phyloP scores from a whole-genome alignment of 2,113 vertebrate genomes.

The Isurus oxyrinchus region DNA sequence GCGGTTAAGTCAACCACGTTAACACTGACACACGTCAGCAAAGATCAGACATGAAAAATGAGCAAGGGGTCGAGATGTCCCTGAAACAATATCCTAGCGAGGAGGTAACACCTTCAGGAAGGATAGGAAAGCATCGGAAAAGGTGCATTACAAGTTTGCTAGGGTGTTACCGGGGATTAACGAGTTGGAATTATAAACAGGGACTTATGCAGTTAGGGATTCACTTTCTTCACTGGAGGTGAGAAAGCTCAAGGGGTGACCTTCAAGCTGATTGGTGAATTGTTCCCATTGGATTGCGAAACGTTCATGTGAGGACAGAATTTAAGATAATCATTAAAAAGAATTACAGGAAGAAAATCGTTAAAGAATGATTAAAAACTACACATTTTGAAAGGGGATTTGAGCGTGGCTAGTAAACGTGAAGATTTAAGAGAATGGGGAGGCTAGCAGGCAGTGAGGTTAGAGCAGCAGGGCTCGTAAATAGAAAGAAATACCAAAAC shows the following conservation, averaged over 20 bases:
- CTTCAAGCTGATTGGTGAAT: not conserved
- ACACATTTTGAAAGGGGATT: not conserved
- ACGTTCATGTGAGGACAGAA: not conserved
- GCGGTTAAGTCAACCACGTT: not conserved
- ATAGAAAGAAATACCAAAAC: not conserved
- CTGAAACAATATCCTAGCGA: not conserved
- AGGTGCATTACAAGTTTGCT: not conserved
- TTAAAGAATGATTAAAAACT: not conserved
- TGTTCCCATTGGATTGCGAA: not conserved
- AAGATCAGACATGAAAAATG: not conserved
- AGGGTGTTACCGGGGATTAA: not conserved
- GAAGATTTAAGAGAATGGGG: not conserved
- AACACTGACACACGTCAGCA: not conserved
- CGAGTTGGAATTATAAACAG: not conserved
- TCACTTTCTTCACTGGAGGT: not conserved
- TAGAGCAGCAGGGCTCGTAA: not conserved
- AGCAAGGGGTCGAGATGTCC: not conserved
- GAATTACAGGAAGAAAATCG: not conserved
- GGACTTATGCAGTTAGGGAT: not conserved
- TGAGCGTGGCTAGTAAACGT: not conserved
- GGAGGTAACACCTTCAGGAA: not conserved
- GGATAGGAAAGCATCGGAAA: not conserved
- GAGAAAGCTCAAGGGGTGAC: not conserved
- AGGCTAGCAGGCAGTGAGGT: not conserved
- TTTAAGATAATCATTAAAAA: not conserved